These are phyloP conservation scores for Ciconia maguari DNA, from an alignment of 2,113 vertebrate genomes.

Conservation along the genomic window DNA sequence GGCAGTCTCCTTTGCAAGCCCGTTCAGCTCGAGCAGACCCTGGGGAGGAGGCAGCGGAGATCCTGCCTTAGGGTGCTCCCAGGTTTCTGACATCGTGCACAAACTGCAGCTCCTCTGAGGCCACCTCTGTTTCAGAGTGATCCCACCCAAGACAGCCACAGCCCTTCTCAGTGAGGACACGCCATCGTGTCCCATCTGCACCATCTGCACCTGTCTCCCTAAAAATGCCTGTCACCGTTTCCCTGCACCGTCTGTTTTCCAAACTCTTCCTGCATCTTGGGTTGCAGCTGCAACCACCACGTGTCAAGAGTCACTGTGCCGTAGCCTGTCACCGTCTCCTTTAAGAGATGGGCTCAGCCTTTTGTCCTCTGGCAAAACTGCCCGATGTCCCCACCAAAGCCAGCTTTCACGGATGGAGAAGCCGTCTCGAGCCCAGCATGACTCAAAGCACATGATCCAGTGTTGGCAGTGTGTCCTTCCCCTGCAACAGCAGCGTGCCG, in stretches of 20 bases:
- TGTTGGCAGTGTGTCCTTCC: conserved; percentile 34
- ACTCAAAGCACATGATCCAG: conserved; percentile 44
- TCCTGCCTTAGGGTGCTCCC: neutral
- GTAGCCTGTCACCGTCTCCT: neutral
- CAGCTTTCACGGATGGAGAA: conserved; percentile 24
- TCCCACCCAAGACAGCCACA: neutral
- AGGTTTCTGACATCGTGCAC: neutral
- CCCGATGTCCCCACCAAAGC: neutral
- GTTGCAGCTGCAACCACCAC: neutral
- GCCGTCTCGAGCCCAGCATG: conserved; percentile 14
- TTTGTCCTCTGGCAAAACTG: neutral
- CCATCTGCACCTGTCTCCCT: neutral
- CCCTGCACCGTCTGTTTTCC: neutral
- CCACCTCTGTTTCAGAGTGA: neutral
- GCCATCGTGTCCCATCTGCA: neutral
- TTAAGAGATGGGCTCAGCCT: neutral
- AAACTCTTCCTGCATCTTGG: neutral
- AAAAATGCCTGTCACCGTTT: neutral
- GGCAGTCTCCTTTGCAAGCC: neutral
- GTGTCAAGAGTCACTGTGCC: neutral
- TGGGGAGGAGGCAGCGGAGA: neutral
- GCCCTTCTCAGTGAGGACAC: neutral
- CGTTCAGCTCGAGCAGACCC: neutral
- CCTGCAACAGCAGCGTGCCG: neutral
- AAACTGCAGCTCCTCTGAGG: neutral